Conservation (phyloP, 2,888 invertebrate genomes). For the Stegana nigrithorax region DNA sequence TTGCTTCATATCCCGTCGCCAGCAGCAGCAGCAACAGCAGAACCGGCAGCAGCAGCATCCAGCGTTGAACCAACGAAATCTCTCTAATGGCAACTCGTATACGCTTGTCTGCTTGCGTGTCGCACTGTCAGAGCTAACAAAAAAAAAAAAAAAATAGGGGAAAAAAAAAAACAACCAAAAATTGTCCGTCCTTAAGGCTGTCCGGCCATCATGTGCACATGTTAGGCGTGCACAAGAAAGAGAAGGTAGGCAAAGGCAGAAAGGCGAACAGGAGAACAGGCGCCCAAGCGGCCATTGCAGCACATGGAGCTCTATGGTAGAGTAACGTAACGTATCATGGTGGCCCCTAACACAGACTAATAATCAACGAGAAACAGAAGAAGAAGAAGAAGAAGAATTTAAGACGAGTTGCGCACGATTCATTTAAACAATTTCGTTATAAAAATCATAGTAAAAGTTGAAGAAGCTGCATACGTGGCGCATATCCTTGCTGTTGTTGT, state of each 20-base stretch:
- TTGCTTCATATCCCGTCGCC: slow-evolving; percentile 18
- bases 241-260: slow-evolving; percentile 4
- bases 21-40: too few species aligned
- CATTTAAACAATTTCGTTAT: too few species aligned
- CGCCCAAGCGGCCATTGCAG: slow-evolving; percentile 49
- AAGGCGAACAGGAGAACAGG: background rate
- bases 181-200: background rate
- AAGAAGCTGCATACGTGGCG: background rate
- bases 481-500: too few species aligned
- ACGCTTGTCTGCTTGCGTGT: background rate
- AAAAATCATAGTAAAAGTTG: background rate
- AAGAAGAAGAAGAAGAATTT: background rate
- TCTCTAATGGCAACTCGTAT: slow-evolving; percentile 27
- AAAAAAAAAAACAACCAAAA: too few species aligned
- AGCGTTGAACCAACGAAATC: slow-evolving; percentile 34
- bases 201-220: slow-evolving; percentile 30
- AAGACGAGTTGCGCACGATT: too few species aligned
- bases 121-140: slow-evolving; percentile 28
- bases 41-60: slow-evolving; percentile 33
- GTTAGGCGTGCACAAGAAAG: slow-evolving; percentile 36
- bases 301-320: too few species aligned
- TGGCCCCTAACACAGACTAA: slow-evolving; percentile 24
- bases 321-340: slow-evolving; percentile 43
- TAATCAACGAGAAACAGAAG: background rate
- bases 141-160: too few species aligned